Evolutionary conservation across 2,113 vertebrate species (phyloP), one percentile per base, ranked within the genome.

Genomic region (Melospiza melodia): DNA sequence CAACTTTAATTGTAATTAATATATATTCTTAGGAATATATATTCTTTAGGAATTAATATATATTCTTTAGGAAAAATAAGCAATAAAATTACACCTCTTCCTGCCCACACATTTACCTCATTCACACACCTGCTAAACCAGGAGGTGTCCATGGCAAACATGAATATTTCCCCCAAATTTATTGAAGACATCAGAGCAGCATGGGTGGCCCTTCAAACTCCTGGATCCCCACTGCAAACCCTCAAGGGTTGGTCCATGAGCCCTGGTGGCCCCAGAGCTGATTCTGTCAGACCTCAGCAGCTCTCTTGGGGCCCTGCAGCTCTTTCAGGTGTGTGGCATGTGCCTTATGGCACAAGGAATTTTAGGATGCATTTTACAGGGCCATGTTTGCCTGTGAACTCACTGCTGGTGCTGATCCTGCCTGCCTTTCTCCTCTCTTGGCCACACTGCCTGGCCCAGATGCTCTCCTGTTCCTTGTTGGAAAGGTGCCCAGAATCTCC

Each of bases 161-260:
- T 0, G 1, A 5, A 5, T 55, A 51, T 58, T 66, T 33, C 6
- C 12, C 15, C 69, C 1, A 74, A 15, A 74, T 10, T 25, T 41
- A 17, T 23, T 24, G 20, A 65, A 76, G 73, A 8, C 11, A 51
- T 7, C 41, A 85, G 33, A 16, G 68, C 28, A 68, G 21, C 44
- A 22, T 2, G 6, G 52, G 31, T 8, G 6, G 25, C 35, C 49
- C 28, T 61, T 54, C 27, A 43, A 2, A 6, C 18, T 7, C 30
- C n/a, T 78, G 12, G 3, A 4, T 90, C 41, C 57, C 14, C 28
- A 9, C 17, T 39, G 31, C 27, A 52, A 28, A 63, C 28, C 44
- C 63, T 49, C 51, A 22, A 8, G 15, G 15, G 35, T 15, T 79
- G 63, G 15, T 63, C 61, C 43, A 6, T 4, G 46, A 81, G 21